phyloP scores from a whole-genome alignment of 2,113 vertebrate species.

The Alexandromys fortis region DNA sequence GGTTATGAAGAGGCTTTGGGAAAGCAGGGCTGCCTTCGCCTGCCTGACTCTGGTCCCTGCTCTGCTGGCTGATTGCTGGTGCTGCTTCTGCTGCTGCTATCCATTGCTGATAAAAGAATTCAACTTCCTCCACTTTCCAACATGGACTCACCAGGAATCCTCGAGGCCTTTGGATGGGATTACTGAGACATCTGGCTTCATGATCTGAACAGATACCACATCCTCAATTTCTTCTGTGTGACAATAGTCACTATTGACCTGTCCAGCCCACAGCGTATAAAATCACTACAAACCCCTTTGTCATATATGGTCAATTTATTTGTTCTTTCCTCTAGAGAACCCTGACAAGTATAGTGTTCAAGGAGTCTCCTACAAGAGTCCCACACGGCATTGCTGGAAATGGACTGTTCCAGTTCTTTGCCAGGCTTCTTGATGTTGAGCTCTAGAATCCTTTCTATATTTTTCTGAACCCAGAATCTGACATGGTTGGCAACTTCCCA shows the following conservation, averaged over 20 bases:
- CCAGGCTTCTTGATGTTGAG: background rate
- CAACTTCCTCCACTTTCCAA: background rate
- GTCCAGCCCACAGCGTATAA: background rate
- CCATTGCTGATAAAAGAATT: background rate
- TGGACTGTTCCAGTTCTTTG: background rate
- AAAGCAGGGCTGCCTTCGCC: background rate
- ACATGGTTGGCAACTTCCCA: background rate
- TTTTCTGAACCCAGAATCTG: background rate
- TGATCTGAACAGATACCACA: background rate
- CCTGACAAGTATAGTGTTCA: background rate
- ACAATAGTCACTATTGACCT: background rate
- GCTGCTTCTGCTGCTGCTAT: background rate
- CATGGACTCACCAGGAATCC: background rate
- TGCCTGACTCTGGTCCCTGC: background rate
- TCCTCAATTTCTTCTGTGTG: background rate
- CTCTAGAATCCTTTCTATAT: background rate
- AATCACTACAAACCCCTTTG: background rate
- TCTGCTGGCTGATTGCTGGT: background rate
- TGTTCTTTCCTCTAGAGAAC: background rate
- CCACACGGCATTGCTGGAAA: background rate
- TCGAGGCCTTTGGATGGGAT: background rate
- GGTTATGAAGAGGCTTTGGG: background rate
- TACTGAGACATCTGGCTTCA: background rate
- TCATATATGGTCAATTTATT: background rate
- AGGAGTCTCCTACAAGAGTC: background rate